These are phyloP conservation scores for Hormiphora californensis DNA, from an alignment of 37 sponge, comb jelly and placozoan species.

Conservation along the genomic window DNA sequence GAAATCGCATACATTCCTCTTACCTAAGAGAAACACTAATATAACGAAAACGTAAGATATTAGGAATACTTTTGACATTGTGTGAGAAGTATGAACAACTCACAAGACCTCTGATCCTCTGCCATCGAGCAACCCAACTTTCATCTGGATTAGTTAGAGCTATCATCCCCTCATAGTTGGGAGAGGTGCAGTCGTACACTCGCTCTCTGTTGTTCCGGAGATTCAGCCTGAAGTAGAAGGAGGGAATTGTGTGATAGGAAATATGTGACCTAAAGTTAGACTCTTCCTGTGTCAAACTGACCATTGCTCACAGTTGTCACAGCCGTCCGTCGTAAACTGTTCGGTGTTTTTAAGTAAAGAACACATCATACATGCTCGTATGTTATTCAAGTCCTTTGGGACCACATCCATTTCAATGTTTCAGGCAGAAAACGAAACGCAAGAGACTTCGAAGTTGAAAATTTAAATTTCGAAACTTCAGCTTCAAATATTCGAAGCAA, in stretches of 20 bases:
- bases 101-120: conserved; percentile 17
- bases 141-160: conserved; percentile 45
- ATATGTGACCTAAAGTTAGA: neutral
- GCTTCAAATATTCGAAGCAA: too few relatives aligned
- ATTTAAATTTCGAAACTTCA: too few relatives aligned
- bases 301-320: conserved; percentile 53
- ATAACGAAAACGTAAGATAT: too few relatives aligned
- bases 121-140: conserved; percentile 47
- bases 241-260: neutral
- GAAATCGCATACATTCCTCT: conserved; percentile 35
- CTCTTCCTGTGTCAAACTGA: neutral
- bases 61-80: neutral
- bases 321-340: conserved; percentile 20
- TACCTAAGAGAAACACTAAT: neutral
- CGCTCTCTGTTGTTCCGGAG: conserved; percentile 41
- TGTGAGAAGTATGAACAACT: neutral
- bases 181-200: conserved; percentile 39
- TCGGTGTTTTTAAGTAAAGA: conserved; percentile 42
- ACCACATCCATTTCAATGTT: conserved; percentile 40
- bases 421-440: too few relatives aligned
- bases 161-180: conserved; percentile 53
- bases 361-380: conserved; percentile 51
- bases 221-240: conserved; percentile 22
- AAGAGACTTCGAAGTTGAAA: too few relatives aligned
- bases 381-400: conserved; percentile 38